A percentile compares a stretch with the other conserved stretches of the same genome.
These are phyloP conservation scores for Hydrophis major DNA, from an alignment of 2,797 vertebrate genomes.

Conservation along the genomic window DNA sequence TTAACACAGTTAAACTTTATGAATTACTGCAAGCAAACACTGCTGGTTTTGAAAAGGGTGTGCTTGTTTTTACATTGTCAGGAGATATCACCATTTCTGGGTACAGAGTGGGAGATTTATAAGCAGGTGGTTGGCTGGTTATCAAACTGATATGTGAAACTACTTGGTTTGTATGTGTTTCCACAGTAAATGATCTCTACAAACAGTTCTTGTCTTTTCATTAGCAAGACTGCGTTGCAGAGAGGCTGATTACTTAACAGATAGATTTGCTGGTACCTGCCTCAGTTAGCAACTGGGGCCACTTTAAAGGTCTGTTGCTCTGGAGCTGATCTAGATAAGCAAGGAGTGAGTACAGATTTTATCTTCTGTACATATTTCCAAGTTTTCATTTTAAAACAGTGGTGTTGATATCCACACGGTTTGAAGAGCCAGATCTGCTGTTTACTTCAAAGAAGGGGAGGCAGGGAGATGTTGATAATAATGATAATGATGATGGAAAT, in stretches of 20 bases:
- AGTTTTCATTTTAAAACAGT: neutral
- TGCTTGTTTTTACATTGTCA: neutral
- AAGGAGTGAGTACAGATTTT: neutral
- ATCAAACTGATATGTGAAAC: slow-evolving; percentile 31
- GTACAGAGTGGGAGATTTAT: slow-evolving; percentile 26
- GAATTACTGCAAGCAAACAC: neutral
- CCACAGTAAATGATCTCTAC: slow-evolving; percentile 28
- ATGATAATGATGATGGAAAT: too few relatives aligned
- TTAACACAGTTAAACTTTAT: neutral
- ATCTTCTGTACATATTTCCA: neutral
- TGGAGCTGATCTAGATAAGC: slow-evolving; percentile 10
- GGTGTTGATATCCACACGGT: neutral
- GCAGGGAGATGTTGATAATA: neutral
- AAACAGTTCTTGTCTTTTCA: neutral
- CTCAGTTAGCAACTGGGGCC: neutral
- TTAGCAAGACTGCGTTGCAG: neutral
- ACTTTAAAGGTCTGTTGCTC: slow-evolving; percentile 3
- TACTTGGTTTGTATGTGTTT: neutral
- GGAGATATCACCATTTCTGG: slow-evolving; percentile 15
- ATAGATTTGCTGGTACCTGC: slow-evolving; percentile 13
- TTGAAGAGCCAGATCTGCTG: neutral
- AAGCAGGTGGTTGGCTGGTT: slow-evolving; percentile 19
- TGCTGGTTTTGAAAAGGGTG: neutral
- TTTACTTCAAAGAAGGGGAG: neutral
- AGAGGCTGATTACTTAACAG: slow-evolving; percentile 7